These are phyloP conservation scores for Eulemur rubriventer DNA, from an alignment of 2,797 vertebrate species.

Conservation along the genomic window DNA sequence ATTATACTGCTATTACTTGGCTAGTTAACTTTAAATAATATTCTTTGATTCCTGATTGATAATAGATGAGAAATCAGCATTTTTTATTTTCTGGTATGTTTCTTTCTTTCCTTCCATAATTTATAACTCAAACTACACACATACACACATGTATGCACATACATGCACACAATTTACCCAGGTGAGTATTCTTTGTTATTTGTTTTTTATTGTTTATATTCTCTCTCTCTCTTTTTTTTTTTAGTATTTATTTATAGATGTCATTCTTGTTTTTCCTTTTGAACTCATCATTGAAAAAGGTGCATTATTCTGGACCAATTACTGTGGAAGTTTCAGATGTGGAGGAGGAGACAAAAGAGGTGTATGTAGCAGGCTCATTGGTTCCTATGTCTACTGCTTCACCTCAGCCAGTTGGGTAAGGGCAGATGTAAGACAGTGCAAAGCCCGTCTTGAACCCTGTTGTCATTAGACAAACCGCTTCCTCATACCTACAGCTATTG, in stretches of 20 bases:
- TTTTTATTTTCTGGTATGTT: background rate
- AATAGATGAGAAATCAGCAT: background rate
- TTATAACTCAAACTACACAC: background rate
- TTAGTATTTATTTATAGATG: background rate
- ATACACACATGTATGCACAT: background rate
- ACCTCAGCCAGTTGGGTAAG: background rate
- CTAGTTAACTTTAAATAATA: background rate
- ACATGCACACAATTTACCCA: background rate
- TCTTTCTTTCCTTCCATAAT: background rate
- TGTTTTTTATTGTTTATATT: background rate
- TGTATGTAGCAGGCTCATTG: background rate
- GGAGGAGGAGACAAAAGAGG: background rate
- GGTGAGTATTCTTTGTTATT: background rate
- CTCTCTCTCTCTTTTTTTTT: background rate
- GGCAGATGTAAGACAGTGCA: background rate
- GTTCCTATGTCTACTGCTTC: background rate
- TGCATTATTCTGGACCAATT: background rate
- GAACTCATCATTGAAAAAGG: background rate
- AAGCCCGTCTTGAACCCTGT: background rate
- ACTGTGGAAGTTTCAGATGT: background rate
- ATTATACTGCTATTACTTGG: background rate
- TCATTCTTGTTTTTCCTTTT: background rate
- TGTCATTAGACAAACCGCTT: background rate
- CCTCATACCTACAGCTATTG: background rate
- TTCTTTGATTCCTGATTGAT: background rate